phyloP scores from a whole-genome alignment of 1,140 invertebrate species.

The Lutraria rhynchaena region DNA sequence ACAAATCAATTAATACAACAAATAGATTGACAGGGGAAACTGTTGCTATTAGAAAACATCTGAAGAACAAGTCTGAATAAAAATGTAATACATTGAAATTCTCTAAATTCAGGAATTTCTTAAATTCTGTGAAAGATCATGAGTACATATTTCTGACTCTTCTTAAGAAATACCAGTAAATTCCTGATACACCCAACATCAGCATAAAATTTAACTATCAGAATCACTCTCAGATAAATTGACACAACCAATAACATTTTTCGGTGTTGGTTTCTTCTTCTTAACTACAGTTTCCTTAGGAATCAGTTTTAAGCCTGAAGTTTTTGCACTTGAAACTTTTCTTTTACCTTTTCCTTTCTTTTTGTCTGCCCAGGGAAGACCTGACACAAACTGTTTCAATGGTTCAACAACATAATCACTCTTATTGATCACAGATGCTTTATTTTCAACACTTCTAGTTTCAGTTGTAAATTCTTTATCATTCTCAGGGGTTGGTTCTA shows the following conservation, averaged over 20 bases:
- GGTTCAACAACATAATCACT: constrained; percentile 15
- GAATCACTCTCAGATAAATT: constrained; percentile 57
- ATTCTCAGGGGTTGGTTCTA: neutral
- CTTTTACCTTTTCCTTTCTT: constrained; percentile 9
- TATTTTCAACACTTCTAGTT: neutral
- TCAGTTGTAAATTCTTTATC: neutral
- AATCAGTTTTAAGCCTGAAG: neutral
- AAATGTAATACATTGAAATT: too few species aligned
- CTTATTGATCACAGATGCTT: neutral
- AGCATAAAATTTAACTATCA: constrained; percentile 10
- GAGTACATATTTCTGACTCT: too few species aligned
- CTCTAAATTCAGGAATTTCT: too few species aligned
- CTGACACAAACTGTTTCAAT: constrained; percentile 28
- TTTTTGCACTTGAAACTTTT: neutral
- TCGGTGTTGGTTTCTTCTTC: neutral
- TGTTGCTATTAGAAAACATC: too few species aligned
- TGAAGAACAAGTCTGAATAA: too few species aligned
- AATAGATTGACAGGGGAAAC: too few species aligned
- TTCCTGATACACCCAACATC: too few species aligned
- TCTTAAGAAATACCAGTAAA: too few species aligned
- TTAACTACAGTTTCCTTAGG: constrained; percentile 16
- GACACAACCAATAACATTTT: constrained; percentile 26
- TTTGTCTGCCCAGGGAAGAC: constrained; percentile 43
- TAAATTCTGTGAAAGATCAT: too few species aligned
- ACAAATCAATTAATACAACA: too few species aligned